A percentile compares a stretch with the other conserved stretches of the same genome.
Conservation (phyloP, 53 echinoderm and acorn worm species). For the Arbacia lixula region DNA sequence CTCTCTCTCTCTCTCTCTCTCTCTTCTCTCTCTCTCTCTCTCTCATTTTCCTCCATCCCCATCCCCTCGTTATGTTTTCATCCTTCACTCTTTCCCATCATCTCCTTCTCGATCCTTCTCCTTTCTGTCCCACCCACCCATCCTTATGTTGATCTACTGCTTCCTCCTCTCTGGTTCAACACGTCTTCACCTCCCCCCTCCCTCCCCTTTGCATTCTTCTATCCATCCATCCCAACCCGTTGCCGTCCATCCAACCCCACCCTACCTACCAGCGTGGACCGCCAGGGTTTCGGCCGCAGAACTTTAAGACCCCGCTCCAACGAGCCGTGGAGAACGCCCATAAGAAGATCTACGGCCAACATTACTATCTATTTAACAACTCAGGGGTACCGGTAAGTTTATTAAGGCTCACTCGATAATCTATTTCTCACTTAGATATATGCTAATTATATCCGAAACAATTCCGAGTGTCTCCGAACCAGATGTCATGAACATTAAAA, state of each 20-base stretch:
- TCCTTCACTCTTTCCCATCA: neutral
- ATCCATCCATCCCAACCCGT: no score
- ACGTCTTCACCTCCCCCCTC: no score
- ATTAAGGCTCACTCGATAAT: no score
- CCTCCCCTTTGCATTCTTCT: no score
- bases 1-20: neutral
- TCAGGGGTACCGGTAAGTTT: constrained; percentile 9
- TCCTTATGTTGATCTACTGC: neutral
- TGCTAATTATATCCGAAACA: no score
- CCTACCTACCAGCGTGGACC: constrained; percentile 81
- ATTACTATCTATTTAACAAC: constrained; percentile 81
- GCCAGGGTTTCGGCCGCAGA: constrained; percentile 81
- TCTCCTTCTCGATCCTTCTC: no score
- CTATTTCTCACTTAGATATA: no score
- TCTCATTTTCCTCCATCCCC: neutral
- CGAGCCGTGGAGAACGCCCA: constrained; percentile 89
- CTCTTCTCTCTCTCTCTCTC: neutral
- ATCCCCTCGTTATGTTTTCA: neutral
- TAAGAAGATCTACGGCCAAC: constrained; percentile 88
- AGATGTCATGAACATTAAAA: no score
- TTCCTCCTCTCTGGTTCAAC: neutral
- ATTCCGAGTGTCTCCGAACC: no score
- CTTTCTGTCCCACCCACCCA: neutral
- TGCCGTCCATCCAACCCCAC: no score
- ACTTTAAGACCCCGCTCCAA: constrained; percentile 88